Conservation (phyloP, 2,888 invertebrate genomes). For the Dendrolimus houi region DNA sequence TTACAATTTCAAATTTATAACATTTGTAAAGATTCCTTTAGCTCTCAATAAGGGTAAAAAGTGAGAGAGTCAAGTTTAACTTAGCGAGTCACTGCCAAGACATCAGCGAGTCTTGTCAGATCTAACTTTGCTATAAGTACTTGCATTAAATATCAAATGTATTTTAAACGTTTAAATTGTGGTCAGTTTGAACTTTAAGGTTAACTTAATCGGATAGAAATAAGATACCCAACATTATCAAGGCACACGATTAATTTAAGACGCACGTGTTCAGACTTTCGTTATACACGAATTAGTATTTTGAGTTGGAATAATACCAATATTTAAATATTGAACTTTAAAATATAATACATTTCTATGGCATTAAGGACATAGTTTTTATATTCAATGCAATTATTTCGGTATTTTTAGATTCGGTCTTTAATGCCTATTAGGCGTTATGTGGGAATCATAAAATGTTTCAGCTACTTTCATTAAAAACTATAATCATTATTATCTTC, state of each 20-base stretch:
- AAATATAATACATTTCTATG: too few species aligned
- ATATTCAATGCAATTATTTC: too few species aligned
- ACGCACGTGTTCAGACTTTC: slow-evolving; percentile 9
- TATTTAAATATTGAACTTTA: too few species aligned
- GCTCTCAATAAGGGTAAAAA: too few species aligned
- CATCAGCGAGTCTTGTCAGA: neutral
- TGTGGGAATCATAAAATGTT: too few species aligned
- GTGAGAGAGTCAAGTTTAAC: neutral
- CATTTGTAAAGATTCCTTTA: neutral
- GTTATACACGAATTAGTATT: too few species aligned
- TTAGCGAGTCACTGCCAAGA: neutral
- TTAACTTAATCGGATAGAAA: slow-evolving; percentile 47
- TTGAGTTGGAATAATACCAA: too few species aligned
- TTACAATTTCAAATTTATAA: slow-evolving; percentile 22
- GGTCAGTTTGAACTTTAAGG: slow-evolving; percentile 32
- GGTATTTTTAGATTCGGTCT: too few species aligned
- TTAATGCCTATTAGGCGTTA: too few species aligned
- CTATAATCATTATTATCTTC: too few species aligned
- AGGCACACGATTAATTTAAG: slow-evolving; percentile 50
- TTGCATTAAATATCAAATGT: neutral
- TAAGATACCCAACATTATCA: slow-evolving; percentile 43
- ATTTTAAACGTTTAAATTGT: slow-evolving; percentile 22
- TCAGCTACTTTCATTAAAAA: too few species aligned
- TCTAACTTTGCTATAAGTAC: neutral
- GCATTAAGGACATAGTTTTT: too few species aligned